Evolutionary conservation across 2,113 vertebrate species (phyloP).

Genomic region (Mesitornis unicolor): DNA sequence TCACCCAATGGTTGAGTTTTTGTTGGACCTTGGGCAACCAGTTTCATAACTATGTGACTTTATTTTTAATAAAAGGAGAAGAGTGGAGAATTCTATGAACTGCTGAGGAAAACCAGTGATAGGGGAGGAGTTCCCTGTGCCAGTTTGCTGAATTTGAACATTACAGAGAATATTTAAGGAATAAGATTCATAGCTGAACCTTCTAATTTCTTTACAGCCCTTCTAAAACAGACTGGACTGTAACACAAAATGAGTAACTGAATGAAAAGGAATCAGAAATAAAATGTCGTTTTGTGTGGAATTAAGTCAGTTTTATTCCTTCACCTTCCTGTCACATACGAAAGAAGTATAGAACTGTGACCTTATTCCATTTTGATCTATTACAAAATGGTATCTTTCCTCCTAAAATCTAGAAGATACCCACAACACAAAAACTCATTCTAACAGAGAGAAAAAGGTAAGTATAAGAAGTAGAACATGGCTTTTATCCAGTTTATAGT

Average conservation of each 20-base stretch:
- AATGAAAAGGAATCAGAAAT: background rate
- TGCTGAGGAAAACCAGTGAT: background rate
- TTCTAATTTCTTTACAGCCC: background rate
- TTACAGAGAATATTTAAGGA: background rate
- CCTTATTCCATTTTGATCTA: background rate
- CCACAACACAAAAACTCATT: background rate
- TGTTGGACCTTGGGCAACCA: background rate
- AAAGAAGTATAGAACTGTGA: background rate
- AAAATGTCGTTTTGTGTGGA: background rate
- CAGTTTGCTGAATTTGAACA: background rate
- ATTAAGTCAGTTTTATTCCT: background rate
- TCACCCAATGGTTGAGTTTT: background rate
- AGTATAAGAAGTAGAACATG: background rate
- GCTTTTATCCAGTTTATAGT: constrained; percentile 1
- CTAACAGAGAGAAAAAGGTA: background rate
- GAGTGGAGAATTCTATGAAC: background rate
- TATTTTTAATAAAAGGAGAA: background rate
- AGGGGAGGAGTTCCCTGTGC: background rate
- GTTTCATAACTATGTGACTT: background rate
- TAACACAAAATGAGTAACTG: background rate
- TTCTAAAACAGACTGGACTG: background rate
- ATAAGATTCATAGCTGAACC: background rate
- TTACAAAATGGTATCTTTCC: background rate
- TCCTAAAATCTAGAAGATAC: background rate
- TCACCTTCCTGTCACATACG: background rate